Percentiles rank a stretch among this genome's conserved stretches.
Conservation (phyloP, 2,113 vertebrate species). For the Melanostigma gelatinosum region DNA sequence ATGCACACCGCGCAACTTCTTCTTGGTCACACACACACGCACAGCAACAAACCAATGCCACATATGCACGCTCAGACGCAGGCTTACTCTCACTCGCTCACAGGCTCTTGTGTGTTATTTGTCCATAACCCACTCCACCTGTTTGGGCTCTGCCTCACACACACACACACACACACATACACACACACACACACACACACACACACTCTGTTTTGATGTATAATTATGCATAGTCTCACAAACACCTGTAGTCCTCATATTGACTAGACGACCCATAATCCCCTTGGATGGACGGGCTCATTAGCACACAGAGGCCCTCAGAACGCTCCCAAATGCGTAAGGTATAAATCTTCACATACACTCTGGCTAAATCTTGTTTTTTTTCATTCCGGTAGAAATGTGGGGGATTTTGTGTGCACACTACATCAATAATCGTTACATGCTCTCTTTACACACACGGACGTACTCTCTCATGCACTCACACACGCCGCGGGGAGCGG, state of each 20-base stretch:
- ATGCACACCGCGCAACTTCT: neutral
- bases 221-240: constrained; percentile 42
- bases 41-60: constrained; percentile 33
- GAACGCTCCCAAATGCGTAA: constrained; percentile 11
- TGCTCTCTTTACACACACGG: constrained; percentile 18
- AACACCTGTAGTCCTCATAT: constrained; percentile 59
- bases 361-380: constrained; percentile 11
- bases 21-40: neutral
- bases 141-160: constrained; percentile 40
- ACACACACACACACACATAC: neutral
- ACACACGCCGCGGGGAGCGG: constrained; percentile 35
- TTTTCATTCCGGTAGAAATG: constrained; percentile 31
- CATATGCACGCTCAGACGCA: constrained; percentile 45
- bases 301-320: constrained; percentile 44
- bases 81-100: constrained; percentile 43
- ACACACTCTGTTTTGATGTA: constrained; percentile 50
- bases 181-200: neutral
- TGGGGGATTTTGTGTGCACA: constrained; percentile 22
- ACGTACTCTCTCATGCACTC: neutral
- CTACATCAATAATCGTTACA: constrained; percentile 44
- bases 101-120: constrained; percentile 59
- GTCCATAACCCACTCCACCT: constrained; percentile 69
- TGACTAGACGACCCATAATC: constrained; percentile 56
- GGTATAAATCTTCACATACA: constrained; percentile 15
- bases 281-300: constrained; percentile 53